phyloP scores from a whole-genome alignment of 1,140 invertebrate species.

The Microplitis demolitor region DNA sequence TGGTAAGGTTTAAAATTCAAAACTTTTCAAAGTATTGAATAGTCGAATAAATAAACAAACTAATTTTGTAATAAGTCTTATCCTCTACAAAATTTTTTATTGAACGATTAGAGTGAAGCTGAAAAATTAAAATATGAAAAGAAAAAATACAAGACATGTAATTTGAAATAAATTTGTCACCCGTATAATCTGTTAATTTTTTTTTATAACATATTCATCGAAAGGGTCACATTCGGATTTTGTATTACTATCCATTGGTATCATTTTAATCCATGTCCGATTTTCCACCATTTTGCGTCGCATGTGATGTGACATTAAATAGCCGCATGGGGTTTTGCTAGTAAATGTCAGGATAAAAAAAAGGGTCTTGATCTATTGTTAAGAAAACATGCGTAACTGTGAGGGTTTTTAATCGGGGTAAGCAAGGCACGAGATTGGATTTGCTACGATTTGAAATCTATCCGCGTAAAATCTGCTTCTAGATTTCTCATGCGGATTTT shows the following conservation, averaged over 20 bases:
- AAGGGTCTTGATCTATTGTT: constrained; percentile 42
- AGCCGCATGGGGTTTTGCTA: constrained; percentile 13
- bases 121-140: no score
- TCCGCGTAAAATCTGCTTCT: constrained; percentile 54
- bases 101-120: no score
- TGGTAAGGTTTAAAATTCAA: no score
- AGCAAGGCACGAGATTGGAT: constrained; percentile 56
- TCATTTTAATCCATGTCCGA: constrained; percentile 35
- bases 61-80: no score
- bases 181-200: no score
- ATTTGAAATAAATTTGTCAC: no score
- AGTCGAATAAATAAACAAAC: no score
- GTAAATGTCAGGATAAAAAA: constrained; percentile 13
- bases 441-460: constrained; percentile 57
- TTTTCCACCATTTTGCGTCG: constrained; percentile 51
- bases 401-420: constrained; percentile 35
- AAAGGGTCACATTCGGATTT: constrained; percentile 17
- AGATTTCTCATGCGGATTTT: constrained; percentile 8
- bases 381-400: constrained; percentile 33
- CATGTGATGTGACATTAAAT: constrained; percentile 49
- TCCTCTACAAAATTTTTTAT: no score
- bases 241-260: constrained; percentile 15
- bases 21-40: no score
- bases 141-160: no score
- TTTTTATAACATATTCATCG: no score